These are phyloP conservation scores for Poeciliopsis turneri DNA, from an alignment of 2,797 vertebrate genomes.

Conservation along the genomic window DNA sequence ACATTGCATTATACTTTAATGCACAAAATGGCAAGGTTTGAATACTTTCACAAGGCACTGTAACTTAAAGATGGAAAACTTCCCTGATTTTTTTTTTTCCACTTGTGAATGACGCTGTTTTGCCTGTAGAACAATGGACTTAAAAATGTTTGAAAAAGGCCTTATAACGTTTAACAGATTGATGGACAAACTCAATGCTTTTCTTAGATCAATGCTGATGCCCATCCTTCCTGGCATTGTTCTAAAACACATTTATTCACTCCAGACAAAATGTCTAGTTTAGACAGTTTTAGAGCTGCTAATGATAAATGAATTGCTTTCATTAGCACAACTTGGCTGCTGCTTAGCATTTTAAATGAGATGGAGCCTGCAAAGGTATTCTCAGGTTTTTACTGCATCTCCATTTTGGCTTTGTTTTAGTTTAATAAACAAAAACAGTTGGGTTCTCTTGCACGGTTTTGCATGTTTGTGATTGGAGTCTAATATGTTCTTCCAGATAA, in stretches of 20 bases:
- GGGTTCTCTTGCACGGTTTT: background rate
- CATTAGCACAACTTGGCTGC: background rate
- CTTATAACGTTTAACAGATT: background rate
- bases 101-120: background rate
- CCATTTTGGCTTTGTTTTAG: background rate
- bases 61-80: background rate
- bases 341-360: background rate
- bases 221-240: background rate
- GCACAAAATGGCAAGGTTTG: no score
- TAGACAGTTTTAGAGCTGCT: background rate
- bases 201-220: background rate
- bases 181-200: background rate
- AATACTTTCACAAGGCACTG: no score
- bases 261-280: background rate
- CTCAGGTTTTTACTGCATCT: background rate
- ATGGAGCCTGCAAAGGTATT: background rate
- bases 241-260: background rate
- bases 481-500: background rate
- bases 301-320: background rate
- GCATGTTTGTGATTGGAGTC: background rate
- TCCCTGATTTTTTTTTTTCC: background rate
- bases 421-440: background rate
- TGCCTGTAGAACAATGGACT: background rate
- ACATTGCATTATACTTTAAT: background rate
- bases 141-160: background rate